Evolutionary conservation across 2,888 invertebrate species (phyloP), one percentile per base, ranked within the genome.

Genomic region (Nomada fucata): DNA sequence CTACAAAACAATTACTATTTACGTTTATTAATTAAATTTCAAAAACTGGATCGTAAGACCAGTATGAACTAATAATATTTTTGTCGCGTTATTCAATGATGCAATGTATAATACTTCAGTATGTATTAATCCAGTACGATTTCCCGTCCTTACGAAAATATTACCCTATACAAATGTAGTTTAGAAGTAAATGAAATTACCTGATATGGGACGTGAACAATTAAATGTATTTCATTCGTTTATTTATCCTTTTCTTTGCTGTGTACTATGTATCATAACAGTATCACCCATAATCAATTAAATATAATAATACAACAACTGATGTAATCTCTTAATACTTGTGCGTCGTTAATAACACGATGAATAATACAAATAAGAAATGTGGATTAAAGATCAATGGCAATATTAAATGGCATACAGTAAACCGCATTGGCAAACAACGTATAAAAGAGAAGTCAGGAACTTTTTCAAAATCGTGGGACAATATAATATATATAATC

Each of bases 371-470:
- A 55, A 53, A n/a, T 60, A 65, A 15, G 23, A 61, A 23, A 50
- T 44, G 4, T 65, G 44, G 13, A 60, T 60, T 36, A 60, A 36
- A 15, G 11, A 42, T 65, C 13, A 26, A 61, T 75, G 36, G 60
- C 11, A 29, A 53, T 44, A 18, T 26, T 42, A n/a, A 20, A 67
- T 20, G 29, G 57, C 61, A 36, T 60, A 55, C 5, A 20, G 13
- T 75, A 36, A 3, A 20, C n/a, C 26, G 42, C 20, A 64, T 26
- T 52, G n/a, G 7, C 44, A 29, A 44, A 59, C n/a, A 70, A 59
- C 18, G n/a, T 18, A 9, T 64, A 77, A 70, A 76, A 63, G 47
- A 52, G 13, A 52, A 53, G 52, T 42, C 10, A 77, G 44, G 36
- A 69, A 63, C 23, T 64, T 70, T 52, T n/a, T n/a, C 50, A 52